Evolutionary conservation across 2,888 invertebrate genomes (phyloP), one percentile per base, ranked within the genome.

Genomic region (Thymelicus acteon): DNA sequence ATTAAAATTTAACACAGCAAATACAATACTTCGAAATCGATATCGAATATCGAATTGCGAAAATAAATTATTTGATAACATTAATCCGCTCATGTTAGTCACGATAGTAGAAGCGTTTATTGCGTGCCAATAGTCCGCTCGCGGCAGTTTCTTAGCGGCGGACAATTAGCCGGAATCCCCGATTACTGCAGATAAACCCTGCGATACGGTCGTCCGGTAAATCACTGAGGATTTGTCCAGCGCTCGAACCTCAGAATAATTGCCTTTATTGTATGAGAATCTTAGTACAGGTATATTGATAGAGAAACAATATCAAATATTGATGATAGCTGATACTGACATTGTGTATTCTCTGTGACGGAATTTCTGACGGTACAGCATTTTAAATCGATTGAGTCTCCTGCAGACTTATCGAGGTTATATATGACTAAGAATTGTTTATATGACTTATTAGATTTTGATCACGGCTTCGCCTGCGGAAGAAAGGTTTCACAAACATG

Each of bases 161-260:
- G 39, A 44, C 68, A 54, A 68, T 68, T 62, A 68, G 52, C 31
- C 52, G 7, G 24, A 44, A 61, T 49, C 67, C 67, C 54, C 24
- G 61, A 68, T 68, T 61, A 68, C 52, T 13, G 44, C 12, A 37
- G 49, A 60, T 44, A 60, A 60, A 12, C 66, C 61, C 44, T 13
- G 47, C n/a, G 48, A 60, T 60, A 67, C 40, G 39, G 37, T 13
- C 47, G 39, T 19, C 39, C 40, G 49, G 40, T 67, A 67, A 49
- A 52, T 52, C 49, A 67, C 24, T 40, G n/a, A n/a, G 60, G 60
- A 67, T 60, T 67, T 60, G n/a, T 60, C 49, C 60, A 31, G 24
- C 40, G 19, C 52, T 52, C 7, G 19, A 13, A 31, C 37, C 67
- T 37, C 48, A 37, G 54, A 54, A 60, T 60, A 48, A 60, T 47